Percentiles rank a stretch among this genome's conserved stretches.
Evolutionary conservation across 2,113 vertebrate species (phyloP).

Genomic region (Illadopsis cleaveri): DNA sequence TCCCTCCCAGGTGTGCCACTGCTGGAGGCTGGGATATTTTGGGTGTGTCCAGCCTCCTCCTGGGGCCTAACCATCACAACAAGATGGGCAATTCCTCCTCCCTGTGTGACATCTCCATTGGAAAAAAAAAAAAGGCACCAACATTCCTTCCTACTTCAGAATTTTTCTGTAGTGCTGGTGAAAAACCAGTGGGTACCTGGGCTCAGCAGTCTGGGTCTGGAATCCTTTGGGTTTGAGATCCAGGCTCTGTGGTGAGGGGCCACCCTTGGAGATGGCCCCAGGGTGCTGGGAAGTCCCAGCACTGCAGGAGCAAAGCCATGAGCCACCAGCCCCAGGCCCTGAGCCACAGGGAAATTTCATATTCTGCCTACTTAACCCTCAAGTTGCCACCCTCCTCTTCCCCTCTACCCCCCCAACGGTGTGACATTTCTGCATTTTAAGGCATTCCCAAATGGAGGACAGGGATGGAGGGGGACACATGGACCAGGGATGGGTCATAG

Average conservation of each 20-base stretch:
- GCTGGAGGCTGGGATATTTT: background rate
- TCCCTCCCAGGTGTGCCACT: background rate
- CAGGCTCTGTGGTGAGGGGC: background rate
- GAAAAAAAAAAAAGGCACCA: background rate
- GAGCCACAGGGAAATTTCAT: background rate
- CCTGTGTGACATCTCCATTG: background rate
- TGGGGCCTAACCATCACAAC: background rate
- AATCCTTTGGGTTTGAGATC: background rate
- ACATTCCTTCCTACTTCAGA: background rate
- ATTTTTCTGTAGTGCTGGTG: background rate
- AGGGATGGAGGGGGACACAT: background rate
- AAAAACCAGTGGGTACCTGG: background rate
- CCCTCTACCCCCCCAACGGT: fast-evolving
- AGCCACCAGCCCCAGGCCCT: background rate
- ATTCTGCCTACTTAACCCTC: background rate
- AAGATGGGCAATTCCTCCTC: background rate
- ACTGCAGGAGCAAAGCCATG: background rate
- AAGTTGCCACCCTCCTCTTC: background rate
- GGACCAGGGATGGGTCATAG: background rate
- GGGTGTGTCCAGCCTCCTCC: background rate
- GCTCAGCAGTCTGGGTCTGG: background rate
- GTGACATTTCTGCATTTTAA: background rate
- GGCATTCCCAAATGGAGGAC: background rate
- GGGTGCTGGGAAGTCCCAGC: background rate
- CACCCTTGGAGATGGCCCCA: background rate